Evolutionary conservation across 2,888 invertebrate species (phyloP).

Genomic region (Erpobdella octoculata): DNA sequence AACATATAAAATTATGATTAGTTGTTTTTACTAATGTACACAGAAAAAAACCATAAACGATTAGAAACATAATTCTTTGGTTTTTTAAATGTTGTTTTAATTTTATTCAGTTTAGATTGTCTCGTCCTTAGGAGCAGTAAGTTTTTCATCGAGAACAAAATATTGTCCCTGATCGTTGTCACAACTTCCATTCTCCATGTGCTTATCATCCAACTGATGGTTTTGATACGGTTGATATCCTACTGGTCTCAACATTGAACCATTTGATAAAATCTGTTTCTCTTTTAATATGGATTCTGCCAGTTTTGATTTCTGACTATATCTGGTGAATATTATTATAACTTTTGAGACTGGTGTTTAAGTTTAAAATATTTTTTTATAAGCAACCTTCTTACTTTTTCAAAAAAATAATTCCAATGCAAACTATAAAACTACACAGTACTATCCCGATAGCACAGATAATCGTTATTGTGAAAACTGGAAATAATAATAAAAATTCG

Average conservation of each 20-base stretch:
- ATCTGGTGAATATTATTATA: background rate
- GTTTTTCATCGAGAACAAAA: slow-evolving; percentile 1
- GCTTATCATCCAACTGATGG: too few relatives aligned
- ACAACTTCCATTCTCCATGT: too few relatives aligned
- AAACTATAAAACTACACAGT: slow-evolving; percentile 18
- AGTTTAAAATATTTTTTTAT: background rate
- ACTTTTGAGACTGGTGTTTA: background rate
- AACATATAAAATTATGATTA: too few relatives aligned
- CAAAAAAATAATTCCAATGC: slow-evolving; percentile 24
- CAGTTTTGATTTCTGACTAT: background rate
- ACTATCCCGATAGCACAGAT: slow-evolving; percentile 21
- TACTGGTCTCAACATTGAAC: background rate
- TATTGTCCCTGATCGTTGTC: background rate
- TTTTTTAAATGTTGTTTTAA: background rate
- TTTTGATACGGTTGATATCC: too few relatives aligned
- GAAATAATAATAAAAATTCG: background rate
- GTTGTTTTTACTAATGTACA: background rate
- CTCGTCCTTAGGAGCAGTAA: background rate
- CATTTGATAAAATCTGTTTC: background rate
- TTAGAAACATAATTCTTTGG: background rate
- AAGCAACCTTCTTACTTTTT: background rate
- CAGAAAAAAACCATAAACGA: background rate
- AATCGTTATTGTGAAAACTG: slow-evolving; percentile 11
- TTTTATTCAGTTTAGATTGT: background rate
- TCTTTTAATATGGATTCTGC: background rate